Conservation (phyloP, 1,140 invertebrate genomes). For the Ostrea denselamellosa region DNA sequence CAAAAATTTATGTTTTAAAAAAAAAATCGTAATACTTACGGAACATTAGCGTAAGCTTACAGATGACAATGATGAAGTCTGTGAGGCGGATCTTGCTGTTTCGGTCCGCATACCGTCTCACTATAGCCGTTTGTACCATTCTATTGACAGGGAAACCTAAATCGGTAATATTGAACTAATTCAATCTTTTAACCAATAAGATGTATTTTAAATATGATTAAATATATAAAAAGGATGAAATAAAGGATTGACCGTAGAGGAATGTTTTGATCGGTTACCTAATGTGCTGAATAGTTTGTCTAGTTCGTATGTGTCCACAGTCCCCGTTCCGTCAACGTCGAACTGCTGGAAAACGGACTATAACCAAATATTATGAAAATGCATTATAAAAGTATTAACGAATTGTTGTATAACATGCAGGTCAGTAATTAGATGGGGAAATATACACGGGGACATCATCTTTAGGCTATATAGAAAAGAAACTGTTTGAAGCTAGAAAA, state of each 20-base stretch:
- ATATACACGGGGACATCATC: too few species aligned
- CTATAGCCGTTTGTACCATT: constrained; percentile 64
- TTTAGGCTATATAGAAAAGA: too few species aligned
- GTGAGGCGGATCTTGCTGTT: constrained; percentile 60
- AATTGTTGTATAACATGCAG: background rate
- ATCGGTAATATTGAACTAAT: background rate
- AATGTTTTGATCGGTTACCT: constrained; percentile 53
- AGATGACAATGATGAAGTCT: constrained; percentile 69
- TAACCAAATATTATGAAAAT: constrained; percentile 47
- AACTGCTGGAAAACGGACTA: constrained; percentile 69
- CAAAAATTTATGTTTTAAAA: too few species aligned
- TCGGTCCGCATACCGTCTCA: constrained; percentile 69
- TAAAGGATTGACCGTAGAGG: background rate
- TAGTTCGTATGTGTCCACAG: constrained; percentile 68
- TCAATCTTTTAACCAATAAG: background rate
- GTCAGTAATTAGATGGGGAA: too few species aligned
- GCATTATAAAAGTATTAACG: background rate
- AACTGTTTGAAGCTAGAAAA: too few species aligned
- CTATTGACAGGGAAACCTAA: constrained; percentile 67
- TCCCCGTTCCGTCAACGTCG: constrained; percentile 62
- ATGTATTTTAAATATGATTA: too few species aligned
- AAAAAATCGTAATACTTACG: constrained; percentile 59
- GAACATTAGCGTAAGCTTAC: constrained; percentile 67
- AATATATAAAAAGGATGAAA: background rate
- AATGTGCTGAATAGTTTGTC: constrained; percentile 62